These are phyloP conservation scores for Drosophila anomalipes DNA, from an alignment of 2,888 invertebrate genomes.

Conservation along the genomic window DNA sequence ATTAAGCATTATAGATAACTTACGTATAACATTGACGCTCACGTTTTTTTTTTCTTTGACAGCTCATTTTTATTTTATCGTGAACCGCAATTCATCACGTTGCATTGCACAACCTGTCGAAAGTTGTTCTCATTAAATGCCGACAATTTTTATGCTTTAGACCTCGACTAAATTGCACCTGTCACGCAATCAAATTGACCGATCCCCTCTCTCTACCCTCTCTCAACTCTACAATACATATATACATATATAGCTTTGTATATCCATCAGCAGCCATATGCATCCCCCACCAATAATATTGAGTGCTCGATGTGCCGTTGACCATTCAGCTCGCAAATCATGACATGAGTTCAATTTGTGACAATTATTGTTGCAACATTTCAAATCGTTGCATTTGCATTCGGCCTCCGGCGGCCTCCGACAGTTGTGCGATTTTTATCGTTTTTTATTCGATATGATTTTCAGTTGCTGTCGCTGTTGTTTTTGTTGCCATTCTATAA, in stretches of 20 bases:
- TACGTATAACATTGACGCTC: slow-evolving; percentile 5
- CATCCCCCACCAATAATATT: slow-evolving; percentile 15
- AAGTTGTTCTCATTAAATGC: slow-evolving; percentile 54
- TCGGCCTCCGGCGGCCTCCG: slow-evolving; percentile 60
- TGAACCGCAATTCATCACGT: slow-evolving; percentile 47
- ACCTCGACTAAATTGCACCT: slow-evolving; percentile 76
- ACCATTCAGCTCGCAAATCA: slow-evolving; percentile 72
- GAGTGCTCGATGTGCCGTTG: slow-evolving; percentile 24
- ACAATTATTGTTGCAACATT: slow-evolving; percentile 84
- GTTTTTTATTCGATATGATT: slow-evolving; percentile 53
- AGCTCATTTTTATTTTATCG: neutral
- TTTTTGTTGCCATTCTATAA: slow-evolving; percentile 11
- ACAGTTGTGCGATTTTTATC: slow-evolving; percentile 69
- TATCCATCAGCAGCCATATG: slow-evolving; percentile 17
- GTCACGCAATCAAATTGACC: slow-evolving; percentile 65
- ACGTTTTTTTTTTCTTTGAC: slow-evolving; percentile 3
- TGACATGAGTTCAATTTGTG: slow-evolving; percentile 84
- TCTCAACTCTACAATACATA: neutral
- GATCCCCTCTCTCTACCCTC: neutral
- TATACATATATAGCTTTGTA: neutral
- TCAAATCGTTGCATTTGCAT: slow-evolving; percentile 63
- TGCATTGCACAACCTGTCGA: slow-evolving; percentile 26
- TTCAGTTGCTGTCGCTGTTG: slow-evolving; percentile 19
- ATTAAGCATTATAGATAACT: neutral
- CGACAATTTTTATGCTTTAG: slow-evolving; percentile 55